Evolutionary conservation across 1,140 invertebrate species (phyloP), one percentile per base, ranked within the genome.

Genomic region (Micrasema minimum): DNA sequence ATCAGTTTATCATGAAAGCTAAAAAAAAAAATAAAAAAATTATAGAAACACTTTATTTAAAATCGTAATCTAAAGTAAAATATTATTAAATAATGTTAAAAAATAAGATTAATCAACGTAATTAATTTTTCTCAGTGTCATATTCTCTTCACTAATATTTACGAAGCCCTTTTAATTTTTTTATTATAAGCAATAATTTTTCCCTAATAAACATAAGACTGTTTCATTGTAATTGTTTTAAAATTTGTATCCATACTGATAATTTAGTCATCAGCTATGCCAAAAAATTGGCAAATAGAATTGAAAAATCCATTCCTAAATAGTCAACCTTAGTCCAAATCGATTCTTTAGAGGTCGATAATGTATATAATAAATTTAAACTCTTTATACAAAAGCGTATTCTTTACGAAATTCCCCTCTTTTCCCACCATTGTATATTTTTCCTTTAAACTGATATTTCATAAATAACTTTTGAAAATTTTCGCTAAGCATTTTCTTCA

Each of bases 321-420:
- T 46, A 64, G 43, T 64, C 41, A 26, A 45, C 41, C 26, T 46
- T 46, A 20, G 59, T 41, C 59, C 45, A 16, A 31, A 45, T 64
- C 35, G 20, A 11, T 71, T 55, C 50, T 50, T 57, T 38, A 26
- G 16, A 4, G 35, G 26, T 35, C 23, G n/a, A 70, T n/a, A 68
- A 62, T 72, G 71, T 72, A 72, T n/a, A n/a, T n/a, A 72, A 62
- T 71, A 59, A 72, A 72, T 41, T 67, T 51, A 67, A 71, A 67
- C 16, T 16, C 67, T 72, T 72, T 67, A 43, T 72, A 72, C 43
- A 22, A 35, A n/a, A 16, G 65, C 59, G 65, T 72, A 67, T 72
- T 72, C 66, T 66, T 71, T 72, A 46, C 38, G 9, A 7, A 31
- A 31, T 31, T 31, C 7, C 26, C 26, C 26, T 31, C 7, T 7